phyloP scores from a whole-genome alignment of 2,113 vertebrate genomes.

The Theristicus caerulescens region DNA sequence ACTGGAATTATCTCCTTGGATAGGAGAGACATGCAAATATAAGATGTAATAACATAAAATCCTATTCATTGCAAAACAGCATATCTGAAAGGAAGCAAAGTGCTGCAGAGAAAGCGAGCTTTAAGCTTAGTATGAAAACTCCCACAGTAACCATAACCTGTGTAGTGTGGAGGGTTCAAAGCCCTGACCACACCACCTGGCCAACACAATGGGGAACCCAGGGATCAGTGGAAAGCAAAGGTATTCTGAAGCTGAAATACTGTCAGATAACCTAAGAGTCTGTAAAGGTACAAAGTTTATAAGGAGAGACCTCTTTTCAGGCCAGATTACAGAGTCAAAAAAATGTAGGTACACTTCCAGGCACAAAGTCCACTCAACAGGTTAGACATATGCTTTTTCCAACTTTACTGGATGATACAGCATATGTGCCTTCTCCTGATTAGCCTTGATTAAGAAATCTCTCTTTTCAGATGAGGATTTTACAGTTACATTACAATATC shows the following conservation, averaged over 20 bases:
- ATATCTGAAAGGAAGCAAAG: not conserved
- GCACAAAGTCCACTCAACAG: not conserved
- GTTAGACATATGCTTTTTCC: not conserved
- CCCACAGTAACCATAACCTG: not conserved
- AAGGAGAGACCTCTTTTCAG: not conserved
- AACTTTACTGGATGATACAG: not conserved
- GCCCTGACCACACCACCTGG: not conserved
- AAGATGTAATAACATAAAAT: not conserved
- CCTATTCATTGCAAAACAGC: not conserved
- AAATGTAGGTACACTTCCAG: not conserved
- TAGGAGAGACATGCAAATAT: not conserved
- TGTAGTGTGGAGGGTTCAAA: not conserved
- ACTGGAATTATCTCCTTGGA: not conserved
- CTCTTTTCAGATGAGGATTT: not conserved
- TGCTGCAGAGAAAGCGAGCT: not conserved
- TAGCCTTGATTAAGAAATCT: not conserved
- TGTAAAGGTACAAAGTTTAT: not conserved
- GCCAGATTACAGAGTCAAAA: not conserved
- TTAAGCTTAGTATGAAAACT: not conserved
- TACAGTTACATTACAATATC: not conserved
- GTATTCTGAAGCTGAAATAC: not conserved
- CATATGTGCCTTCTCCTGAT: not conserved
- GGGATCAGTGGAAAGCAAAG: not conserved
- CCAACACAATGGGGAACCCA: not conserved
- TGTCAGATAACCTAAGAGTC: not conserved